Conservation (phyloP, 2,113 vertebrate species). For the Podocnemis expansa region DNA sequence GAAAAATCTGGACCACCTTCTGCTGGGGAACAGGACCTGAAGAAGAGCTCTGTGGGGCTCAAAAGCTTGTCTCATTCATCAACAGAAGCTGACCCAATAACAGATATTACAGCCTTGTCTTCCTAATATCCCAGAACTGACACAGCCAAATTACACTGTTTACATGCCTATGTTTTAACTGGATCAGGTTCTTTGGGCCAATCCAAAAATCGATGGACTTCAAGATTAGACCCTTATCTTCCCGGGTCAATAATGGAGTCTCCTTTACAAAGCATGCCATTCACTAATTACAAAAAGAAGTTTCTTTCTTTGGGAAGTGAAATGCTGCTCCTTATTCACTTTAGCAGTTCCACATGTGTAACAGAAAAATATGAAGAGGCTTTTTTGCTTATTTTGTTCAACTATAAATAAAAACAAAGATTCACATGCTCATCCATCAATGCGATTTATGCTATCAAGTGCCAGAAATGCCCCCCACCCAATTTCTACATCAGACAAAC, state of each 20-base stretch:
- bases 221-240: neutral
- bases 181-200: neutral
- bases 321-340: neutral
- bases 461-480: no score
- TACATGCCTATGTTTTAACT: neutral
- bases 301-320: neutral
- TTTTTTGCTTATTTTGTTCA: neutral
- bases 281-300: neutral
- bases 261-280: neutral
- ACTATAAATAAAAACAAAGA: neutral
- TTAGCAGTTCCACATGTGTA: neutral
- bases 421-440: no score
- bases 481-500: no score
- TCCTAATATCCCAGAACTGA: neutral
- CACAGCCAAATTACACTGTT: accelerated
- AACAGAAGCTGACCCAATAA: neutral
- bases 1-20: neutral
- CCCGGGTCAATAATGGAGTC: no score
- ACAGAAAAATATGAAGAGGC: neutral
- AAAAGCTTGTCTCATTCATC: neutral
- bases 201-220: neutral
- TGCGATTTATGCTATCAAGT: no score
- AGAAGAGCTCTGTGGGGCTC: neutral
- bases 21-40: neutral
- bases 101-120: neutral